Evolutionary conservation across 2,113 vertebrate species (phyloP).

Genomic region (Pachyramphus minor): DNA sequence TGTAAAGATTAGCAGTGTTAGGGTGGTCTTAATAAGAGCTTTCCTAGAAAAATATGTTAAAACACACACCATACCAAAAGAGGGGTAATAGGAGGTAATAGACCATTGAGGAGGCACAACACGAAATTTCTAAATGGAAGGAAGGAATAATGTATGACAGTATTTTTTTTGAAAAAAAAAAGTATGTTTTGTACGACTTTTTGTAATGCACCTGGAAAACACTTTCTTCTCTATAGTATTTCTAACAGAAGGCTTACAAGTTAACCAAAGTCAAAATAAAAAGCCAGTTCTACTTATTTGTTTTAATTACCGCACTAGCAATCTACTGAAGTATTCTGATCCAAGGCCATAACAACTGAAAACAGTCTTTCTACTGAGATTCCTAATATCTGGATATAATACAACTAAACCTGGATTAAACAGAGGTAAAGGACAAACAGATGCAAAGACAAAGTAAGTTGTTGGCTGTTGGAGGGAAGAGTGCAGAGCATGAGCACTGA

Average conservation of each 20-base stretch:
- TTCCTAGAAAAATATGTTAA: background rate
- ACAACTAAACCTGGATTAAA: background rate
- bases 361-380: background rate
- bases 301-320: background rate
- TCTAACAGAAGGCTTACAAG: background rate
- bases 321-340: background rate
- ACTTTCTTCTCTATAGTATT: background rate
- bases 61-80: background rate
- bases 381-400: background rate
- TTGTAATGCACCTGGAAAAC: background rate
- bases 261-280: background rate
- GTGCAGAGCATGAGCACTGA: no score
- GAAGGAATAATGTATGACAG: background rate
- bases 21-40: background rate
- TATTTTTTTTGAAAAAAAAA: background rate
- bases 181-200: background rate
- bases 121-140: background rate
- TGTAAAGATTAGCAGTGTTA: background rate
- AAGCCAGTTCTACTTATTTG: background rate
- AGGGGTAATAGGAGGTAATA: background rate
- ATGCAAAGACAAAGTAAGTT: background rate
- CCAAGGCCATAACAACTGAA: background rate
- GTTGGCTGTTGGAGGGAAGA: background rate
- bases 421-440: background rate
- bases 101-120: background rate